Evolutionary conservation across 92 coral and sea anemone species (phyloP).

Genomic region (Scolanthus callimorphus): DNA sequence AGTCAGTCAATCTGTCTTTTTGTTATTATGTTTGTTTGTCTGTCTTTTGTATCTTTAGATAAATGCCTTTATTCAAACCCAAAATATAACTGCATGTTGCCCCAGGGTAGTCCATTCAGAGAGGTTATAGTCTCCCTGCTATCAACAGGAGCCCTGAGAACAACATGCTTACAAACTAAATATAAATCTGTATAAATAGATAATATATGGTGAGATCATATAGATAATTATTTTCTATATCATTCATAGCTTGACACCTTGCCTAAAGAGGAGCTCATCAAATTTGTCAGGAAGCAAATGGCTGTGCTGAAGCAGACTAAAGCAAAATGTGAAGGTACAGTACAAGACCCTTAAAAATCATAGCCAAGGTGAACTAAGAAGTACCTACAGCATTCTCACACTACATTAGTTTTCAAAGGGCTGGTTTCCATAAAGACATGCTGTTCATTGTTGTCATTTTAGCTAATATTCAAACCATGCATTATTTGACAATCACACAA

Average conservation of each 20-base stretch:
- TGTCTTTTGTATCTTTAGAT: background rate
- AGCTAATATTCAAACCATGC: no score
- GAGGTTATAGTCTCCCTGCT: background rate
- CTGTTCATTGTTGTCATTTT: no score
- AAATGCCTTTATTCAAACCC: background rate
- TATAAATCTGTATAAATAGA: no score
- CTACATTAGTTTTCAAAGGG: no score
- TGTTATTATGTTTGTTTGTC: no score
- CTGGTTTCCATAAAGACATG: no score
- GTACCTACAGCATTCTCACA: no score
- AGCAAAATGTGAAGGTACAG: conserved; percentile 86
- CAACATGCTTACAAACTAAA: no score
- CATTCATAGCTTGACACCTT: conserved; percentile 74
- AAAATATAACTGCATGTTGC: no score
- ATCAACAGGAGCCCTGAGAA: background rate
- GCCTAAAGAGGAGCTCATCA: conserved; percentile 86
- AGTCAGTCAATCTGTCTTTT: background rate
- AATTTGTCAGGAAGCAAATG: conserved; percentile 81
- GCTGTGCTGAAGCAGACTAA: conserved; percentile 75
- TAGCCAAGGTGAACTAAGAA: no score
- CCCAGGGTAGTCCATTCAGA: no score
- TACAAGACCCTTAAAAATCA: background rate
- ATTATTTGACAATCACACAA: no score
- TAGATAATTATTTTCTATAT: background rate
- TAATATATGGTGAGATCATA: background rate